Evolutionary conservation across 1,140 invertebrate species (phyloP).

Genomic region (Drosophila kohkoa): DNA sequence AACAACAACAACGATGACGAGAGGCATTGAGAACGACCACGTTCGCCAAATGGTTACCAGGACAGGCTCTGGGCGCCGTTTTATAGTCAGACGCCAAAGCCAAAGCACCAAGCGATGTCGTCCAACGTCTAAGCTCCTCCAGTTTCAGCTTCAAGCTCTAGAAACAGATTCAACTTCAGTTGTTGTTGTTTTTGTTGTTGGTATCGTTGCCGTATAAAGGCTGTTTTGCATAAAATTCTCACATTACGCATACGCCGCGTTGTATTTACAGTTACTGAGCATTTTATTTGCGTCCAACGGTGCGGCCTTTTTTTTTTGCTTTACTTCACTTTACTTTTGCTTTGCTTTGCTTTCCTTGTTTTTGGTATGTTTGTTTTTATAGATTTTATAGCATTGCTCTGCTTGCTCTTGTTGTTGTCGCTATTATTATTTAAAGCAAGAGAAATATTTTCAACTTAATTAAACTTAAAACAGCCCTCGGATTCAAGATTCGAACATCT

Average conservation of each 20-base stretch:
- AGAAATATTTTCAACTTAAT: constrained; percentile 82
- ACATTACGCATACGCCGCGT: constrained; percentile 78
- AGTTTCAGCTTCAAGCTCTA: background rate
- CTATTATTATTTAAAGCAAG: constrained; percentile 78
- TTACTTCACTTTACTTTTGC: constrained; percentile 53
- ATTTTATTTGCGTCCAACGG: constrained; percentile 72
- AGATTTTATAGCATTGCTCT: constrained; percentile 68
- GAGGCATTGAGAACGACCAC: constrained; percentile 65
- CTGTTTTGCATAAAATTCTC: constrained; percentile 81
- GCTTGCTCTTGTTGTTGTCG: constrained; percentile 20
- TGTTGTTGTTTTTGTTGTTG: constrained; percentile 23
- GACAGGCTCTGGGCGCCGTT: constrained; percentile 66
- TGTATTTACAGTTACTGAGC: constrained; percentile 79
- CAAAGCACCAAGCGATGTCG: constrained; percentile 49
- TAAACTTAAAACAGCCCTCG: constrained; percentile 70
- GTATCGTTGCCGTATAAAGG: constrained; percentile 44
- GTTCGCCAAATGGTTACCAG: constrained; percentile 64
- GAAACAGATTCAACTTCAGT: background rate
- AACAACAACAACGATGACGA: constrained; percentile 31
- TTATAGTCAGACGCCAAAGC: constrained; percentile 64
- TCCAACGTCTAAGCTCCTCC: constrained; percentile 47
- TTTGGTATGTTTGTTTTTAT: constrained; percentile 72
- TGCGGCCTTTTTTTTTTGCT: constrained; percentile 45
- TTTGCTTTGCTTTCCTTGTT: constrained; percentile 41
- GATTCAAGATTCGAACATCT: constrained; percentile 51